A percentile compares a stretch with the other conserved stretches of the same genome.
phyloP scores from a whole-genome alignment of 2,888 invertebrate species.

The Diogma glabrata region DNA sequence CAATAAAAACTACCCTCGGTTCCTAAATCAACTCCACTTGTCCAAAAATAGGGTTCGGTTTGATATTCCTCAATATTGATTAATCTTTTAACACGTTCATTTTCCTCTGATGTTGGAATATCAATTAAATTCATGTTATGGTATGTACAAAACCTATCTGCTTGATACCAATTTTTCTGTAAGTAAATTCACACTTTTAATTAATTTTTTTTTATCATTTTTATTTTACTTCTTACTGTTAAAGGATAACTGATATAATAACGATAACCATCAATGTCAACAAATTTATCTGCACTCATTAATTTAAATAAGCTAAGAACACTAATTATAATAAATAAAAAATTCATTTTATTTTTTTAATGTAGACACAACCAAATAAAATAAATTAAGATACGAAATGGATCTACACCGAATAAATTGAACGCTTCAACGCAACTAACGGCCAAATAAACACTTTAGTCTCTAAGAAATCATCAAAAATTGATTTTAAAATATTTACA shows the following conservation, averaged over 20 bases:
- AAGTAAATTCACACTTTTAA: background rate
- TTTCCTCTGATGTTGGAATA: background rate
- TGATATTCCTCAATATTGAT: too few species aligned
- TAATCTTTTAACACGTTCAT: background rate
- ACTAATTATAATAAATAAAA: too few species aligned
- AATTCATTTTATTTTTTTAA: too few species aligned
- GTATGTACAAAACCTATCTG: background rate
- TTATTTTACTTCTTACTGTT: background rate
- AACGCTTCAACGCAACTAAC: too few species aligned
- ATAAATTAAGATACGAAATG: too few species aligned
- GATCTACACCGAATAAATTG: too few species aligned
- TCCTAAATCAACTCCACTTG: background rate
- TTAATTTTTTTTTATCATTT: background rate
- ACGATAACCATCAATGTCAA: background rate
- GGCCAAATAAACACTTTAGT: too few species aligned
- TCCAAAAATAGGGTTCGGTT: background rate
- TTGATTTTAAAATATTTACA: too few species aligned
- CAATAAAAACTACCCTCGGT: constrained; percentile 2
- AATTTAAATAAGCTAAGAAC: too few species aligned
- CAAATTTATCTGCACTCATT: too few species aligned
- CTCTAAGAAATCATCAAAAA: too few species aligned
- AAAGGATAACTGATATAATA: background rate
- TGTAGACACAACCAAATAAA: too few species aligned
- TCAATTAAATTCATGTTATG: background rate
- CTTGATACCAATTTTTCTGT: constrained; percentile 2